A percentile compares a stretch with the other conserved stretches of the same genome.
phyloP scores from a whole-genome alignment of 2,888 invertebrate genomes.

The Patella caerulea region DNA sequence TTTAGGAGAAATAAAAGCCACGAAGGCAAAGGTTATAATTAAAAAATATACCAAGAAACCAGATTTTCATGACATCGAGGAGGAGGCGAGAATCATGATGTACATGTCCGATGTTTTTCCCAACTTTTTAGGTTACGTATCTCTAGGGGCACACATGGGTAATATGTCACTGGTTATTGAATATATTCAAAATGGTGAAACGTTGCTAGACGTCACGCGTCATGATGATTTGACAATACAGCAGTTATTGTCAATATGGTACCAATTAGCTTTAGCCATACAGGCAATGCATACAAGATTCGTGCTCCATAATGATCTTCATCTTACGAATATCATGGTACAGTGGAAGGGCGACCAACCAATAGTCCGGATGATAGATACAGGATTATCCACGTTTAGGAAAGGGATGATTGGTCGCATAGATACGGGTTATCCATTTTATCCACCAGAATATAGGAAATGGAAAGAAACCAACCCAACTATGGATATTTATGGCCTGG shows the following conservation, averaged over 20 bases:
- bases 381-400: constrained; percentile 30
- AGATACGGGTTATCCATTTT: constrained; percentile 14
- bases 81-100: constrained; percentile 30
- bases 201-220: constrained; percentile 18
- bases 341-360: not conserved
- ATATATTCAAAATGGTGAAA: constrained; percentile 17
- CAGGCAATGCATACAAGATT: constrained; percentile 22
- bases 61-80: constrained; percentile 13
- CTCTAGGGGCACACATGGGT: constrained; percentile 8
- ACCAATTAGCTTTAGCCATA: constrained; percentile 18
- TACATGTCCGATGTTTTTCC: not conserved
- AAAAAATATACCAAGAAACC: constrained; percentile 24
- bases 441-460: constrained; percentile 25
- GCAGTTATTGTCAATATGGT: constrained; percentile 29
- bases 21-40: constrained; percentile 19
- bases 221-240: not conserved
- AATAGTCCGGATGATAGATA: constrained; percentile 28
- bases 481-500: constrained; percentile 26
- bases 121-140: constrained; percentile 20
- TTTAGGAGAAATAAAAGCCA: constrained; percentile 17
- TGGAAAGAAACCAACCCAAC: not conserved
- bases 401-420: constrained; percentile 21
- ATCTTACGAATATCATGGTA: constrained; percentile 27
- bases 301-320: constrained; percentile 33
- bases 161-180: constrained; percentile 32